Evolutionary conservation across 1,140 invertebrate species (phyloP).

Genomic region (Drosophila kikkawai): DNA sequence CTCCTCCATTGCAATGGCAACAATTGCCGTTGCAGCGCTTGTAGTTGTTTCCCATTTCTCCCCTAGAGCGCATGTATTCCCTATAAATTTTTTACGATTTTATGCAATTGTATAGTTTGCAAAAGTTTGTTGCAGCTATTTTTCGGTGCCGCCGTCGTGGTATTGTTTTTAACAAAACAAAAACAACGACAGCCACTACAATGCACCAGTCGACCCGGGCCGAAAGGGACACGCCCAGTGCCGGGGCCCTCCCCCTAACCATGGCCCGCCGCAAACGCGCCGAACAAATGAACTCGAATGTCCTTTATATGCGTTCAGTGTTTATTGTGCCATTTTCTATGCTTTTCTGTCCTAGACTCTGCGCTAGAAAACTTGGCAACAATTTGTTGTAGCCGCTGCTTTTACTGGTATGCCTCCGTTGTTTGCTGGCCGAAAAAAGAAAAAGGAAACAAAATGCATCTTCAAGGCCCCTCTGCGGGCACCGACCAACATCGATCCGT

Average conservation of each 20-base stretch:
- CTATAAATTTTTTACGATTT: conserved; percentile 83
- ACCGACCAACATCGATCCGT: conserved; percentile 60
- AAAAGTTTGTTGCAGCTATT: conserved; percentile 81
- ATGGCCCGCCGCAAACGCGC: conserved; percentile 58
- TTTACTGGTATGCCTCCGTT: conserved; percentile 18
- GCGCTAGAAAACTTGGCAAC: conserved; percentile 71
- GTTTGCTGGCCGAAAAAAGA: conserved; percentile 27
- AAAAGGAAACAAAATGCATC: conserved; percentile 38
- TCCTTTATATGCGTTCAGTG: conserved; percentile 81
- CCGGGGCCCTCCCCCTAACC: conserved; percentile 14
- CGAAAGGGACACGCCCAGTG: conserved; percentile 58
- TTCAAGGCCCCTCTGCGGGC: conserved; percentile 53
- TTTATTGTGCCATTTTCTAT: conserved; percentile 80
- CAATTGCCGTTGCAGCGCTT: conserved; percentile 29
- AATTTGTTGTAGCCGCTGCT: conserved; percentile 50
- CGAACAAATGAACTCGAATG: conserved; percentile 80
- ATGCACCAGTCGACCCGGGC: conserved; percentile 59
- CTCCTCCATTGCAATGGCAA: conserved; percentile 59
- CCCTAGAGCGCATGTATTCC: conserved; percentile 74
- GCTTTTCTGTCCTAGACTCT: conserved; percentile 55
- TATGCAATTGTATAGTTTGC: conserved; percentile 82
- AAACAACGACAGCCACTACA: conserved; percentile 43
- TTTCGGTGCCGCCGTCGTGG: conserved; percentile 73
- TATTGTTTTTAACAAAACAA: conserved; percentile 71
- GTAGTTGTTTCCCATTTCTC: conserved; percentile 31